Base-by-base conservation (phyloP, 2,113 vertebrate species). In the Alaudala cheleensis region DNA sequence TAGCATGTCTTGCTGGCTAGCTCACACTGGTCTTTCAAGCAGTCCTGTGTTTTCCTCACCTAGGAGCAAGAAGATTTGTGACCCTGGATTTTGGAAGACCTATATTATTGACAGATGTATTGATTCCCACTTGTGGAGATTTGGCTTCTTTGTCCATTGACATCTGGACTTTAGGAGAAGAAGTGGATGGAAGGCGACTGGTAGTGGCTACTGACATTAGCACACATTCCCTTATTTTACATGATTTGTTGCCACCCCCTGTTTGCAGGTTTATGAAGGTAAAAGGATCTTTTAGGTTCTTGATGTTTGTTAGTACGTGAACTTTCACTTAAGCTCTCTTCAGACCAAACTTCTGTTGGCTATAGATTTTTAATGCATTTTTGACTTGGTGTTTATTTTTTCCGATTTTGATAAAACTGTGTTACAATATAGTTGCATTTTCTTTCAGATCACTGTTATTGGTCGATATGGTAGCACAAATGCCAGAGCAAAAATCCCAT, bases 201-300 rank as follows among this genome's bases (percentile, higher is more conserved):
- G 99, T 99, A 26, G 99, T 99, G 62, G 99, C 99, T 85, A 99
- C 99, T 11, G 99, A 99, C 95, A 99, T 99, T 95, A 99, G 99
- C 97, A 99, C 99, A 11, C 99, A 99, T 97, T 99, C 99, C 5
- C 98, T 99, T 45, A 99, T 99, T 96, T 98, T 99, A 66, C 99
- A 99, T 76, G 99, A 99, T 96, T 97, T 99, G 95, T 97, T 99
- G 93, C 99, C 99, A 3, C 99, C 99, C 11, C 99, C 99, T 9
- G 99, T 99, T 93, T 99, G 99, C 98, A 98, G 99, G 85, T 99
- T 99, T 97, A 99, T 99, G 99, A 99, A 99, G 99, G 99, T 99
- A 98, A 97, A 93, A 73, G 42, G 28, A 1, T 65, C 21, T 78
- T 87, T 31, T 69, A 44, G 78, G 40, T 33, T 76, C 34, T 51